A percentile compares a stretch with the other conserved stretches of the same genome.
Conservation (phyloP, 2,888 invertebrate genomes). For the Prosapia bicincta region DNA sequence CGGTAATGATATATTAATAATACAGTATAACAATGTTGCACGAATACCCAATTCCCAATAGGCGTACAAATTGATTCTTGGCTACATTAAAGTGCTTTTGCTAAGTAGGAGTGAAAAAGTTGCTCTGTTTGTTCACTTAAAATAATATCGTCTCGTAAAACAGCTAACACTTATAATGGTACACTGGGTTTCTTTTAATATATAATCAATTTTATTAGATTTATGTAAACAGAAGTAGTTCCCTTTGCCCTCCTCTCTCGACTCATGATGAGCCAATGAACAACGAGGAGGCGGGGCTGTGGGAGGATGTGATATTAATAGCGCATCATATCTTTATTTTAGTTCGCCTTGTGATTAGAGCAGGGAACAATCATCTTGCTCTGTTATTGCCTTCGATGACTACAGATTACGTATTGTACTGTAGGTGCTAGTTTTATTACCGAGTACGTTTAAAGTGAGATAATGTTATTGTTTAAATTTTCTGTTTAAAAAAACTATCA, state of each 20-base stretch:
- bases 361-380: neutral
- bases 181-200: neutral
- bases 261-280: neutral
- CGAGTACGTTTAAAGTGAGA: too few relatives aligned
- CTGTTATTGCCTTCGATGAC: neutral
- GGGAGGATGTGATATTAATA: neutral
- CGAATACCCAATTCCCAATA: too few relatives aligned
- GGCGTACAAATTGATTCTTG: too few relatives aligned
- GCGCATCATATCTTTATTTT: neutral
- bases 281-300: neutral
- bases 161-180: neutral
- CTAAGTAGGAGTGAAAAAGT: too few relatives aligned
- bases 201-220: neutral
- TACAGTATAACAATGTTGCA: too few relatives aligned
- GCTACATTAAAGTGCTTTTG: too few relatives aligned
- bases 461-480: too few relatives aligned
- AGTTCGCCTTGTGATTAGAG: neutral
- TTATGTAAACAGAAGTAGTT: neutral
- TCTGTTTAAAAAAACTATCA: too few relatives aligned
- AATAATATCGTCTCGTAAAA: neutral
- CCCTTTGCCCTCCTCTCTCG: neutral
- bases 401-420: neutral
- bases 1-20: too few relatives aligned
- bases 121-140: too few relatives aligned
- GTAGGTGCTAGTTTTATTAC: neutral